Conservation (phyloP, 2,797 vertebrate genomes). For the Squalus acanthias region DNA sequence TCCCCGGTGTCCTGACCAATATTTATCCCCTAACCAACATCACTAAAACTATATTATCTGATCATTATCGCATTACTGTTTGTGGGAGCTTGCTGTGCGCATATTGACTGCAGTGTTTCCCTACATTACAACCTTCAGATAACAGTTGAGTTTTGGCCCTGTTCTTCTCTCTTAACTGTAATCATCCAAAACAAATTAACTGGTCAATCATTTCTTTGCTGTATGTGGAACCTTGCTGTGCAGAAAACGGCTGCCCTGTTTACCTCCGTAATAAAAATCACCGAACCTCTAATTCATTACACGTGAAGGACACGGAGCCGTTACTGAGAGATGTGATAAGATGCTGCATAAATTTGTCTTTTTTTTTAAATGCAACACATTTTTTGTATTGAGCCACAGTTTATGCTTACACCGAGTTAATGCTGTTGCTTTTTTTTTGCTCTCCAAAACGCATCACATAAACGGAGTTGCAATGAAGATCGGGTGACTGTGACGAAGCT, state of each 20-base stretch:
- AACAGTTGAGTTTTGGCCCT: neutral
- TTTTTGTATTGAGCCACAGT: neutral
- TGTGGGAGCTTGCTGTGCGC: neutral
- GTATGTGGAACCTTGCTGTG: neutral
- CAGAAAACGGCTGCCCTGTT: neutral
- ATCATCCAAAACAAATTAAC: neutral
- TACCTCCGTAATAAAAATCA: neutral
- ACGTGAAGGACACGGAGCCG: neutral
- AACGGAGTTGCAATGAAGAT: neutral
- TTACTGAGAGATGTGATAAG: neutral
- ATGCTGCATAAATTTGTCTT: neutral
- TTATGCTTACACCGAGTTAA: neutral
- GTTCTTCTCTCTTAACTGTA: neutral
- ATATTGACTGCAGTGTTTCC: neutral
- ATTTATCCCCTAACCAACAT: neutral
- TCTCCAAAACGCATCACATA: too few species aligned
- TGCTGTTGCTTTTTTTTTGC: too few species aligned
- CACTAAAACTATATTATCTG: neutral
- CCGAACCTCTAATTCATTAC: neutral
- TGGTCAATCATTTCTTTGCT: neutral
- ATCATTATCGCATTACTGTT: neutral
- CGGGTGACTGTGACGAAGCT: neutral
- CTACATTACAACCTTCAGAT: neutral
- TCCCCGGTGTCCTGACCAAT: neutral
- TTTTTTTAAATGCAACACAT: neutral